These are phyloP conservation scores for Entomyzon cyanotis DNA, from an alignment of 2,113 vertebrate species.

Conservation along the genomic window DNA sequence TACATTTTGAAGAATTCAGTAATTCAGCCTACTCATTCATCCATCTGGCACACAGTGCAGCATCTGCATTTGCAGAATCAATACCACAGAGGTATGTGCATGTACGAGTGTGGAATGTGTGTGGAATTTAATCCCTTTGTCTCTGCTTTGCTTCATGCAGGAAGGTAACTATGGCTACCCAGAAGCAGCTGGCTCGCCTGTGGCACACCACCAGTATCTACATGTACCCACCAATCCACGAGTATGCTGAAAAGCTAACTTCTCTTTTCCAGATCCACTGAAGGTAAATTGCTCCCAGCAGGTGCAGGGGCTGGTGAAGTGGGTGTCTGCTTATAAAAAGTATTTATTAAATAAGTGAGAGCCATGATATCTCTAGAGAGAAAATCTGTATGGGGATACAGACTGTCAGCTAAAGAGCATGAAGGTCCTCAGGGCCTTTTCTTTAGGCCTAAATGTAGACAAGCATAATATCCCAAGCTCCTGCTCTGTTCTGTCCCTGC, in stretches of 20 bases:
- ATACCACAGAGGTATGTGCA: background rate
- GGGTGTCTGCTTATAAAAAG: background rate
- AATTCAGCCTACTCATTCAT: background rate
- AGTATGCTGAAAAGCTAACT: conserved; percentile 87
- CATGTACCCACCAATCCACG: conserved; percentile 80
- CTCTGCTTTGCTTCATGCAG: conserved; percentile 63
- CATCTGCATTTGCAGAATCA: background rate
- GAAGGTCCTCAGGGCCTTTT: background rate
- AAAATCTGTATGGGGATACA: background rate
- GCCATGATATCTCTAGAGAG: background rate
- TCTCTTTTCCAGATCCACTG: conserved; percentile 85
- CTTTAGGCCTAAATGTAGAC: background rate
- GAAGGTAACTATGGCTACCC: conserved; percentile 81
- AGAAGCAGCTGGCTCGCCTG: conserved; percentile 82
- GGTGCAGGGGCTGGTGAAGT: background rate
- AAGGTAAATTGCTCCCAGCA: conserved; percentile 77
- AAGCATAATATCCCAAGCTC: background rate
- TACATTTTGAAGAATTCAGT: background rate
- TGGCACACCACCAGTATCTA: conserved; percentile 90
- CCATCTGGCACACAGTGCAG: background rate
- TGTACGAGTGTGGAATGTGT: background rate
- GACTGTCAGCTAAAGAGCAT: background rate
- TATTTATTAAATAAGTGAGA: background rate
- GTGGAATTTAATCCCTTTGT: background rate
- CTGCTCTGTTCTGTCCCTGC: background rate